Evolutionary conservation across 2,888 invertebrate species (phyloP).

Genomic region (Melinaea marsaeus): DNA sequence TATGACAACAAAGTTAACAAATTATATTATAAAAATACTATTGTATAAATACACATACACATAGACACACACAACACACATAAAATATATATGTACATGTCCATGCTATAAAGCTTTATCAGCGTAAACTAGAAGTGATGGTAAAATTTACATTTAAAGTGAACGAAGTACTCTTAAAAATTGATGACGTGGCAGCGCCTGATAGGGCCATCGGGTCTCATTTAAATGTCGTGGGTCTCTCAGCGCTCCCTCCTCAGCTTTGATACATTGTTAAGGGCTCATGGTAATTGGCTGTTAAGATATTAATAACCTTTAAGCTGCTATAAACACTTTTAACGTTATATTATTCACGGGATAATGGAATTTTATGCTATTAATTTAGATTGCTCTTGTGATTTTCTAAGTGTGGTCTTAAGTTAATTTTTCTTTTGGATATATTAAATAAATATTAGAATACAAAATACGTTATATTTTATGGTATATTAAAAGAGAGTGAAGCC

Average conservation of each 20-base stretch:
- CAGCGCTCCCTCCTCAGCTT: slow-evolving; percentile 42
- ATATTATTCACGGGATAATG: slow-evolving; percentile 19
- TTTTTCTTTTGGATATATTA: neutral
- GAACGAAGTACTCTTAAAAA: slow-evolving; percentile 61
- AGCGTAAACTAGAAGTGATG: slow-evolving; percentile 23
- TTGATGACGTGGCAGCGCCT: slow-evolving; percentile 69
- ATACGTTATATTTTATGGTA: no score
- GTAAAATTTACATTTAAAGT: slow-evolving; percentile 55
- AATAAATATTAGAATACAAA: no score
- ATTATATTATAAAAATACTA: no score
- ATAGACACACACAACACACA: no score
- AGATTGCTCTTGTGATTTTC: slow-evolving; percentile 10
- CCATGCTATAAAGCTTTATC: slow-evolving; percentile 13
- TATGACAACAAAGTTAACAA: no score
- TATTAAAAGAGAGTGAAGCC: no score
- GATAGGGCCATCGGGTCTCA: slow-evolving; percentile 66
- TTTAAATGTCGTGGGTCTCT: slow-evolving; percentile 63
- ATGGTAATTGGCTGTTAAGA: slow-evolving; percentile 29
- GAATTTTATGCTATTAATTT: slow-evolving; percentile 14
- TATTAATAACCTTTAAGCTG: slow-evolving; percentile 26
- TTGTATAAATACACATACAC: no score
- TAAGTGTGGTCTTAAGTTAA: neutral
- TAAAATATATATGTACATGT: no score
- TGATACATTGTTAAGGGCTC: slow-evolving; percentile 30
- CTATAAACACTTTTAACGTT: slow-evolving; percentile 20